Conservation (phyloP, 1,140 invertebrate species). For the Trichogramma pretiosum region DNA sequence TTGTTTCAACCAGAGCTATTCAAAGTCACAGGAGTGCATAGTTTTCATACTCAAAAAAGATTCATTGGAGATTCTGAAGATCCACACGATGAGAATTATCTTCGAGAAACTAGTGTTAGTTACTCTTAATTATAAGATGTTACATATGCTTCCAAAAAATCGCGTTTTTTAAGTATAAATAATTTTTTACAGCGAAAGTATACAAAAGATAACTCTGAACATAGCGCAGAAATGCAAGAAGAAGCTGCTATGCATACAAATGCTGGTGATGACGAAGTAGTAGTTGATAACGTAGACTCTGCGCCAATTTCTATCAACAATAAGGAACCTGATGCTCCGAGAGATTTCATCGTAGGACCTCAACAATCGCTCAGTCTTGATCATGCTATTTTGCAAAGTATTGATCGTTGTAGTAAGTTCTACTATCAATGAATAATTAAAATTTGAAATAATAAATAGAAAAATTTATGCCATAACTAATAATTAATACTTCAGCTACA, state of each 20-base stretch:
- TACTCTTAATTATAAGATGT: background rate
- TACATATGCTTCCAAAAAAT: too few relatives aligned
- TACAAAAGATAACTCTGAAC: constrained; percentile 56
- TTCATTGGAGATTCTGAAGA: constrained; percentile 81
- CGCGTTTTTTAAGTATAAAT: constrained; percentile 1
- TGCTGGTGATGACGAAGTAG: constrained; percentile 66
- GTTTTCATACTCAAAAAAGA: constrained; percentile 62
- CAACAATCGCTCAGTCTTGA: constrained; percentile 80
- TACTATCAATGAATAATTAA: constrained; percentile 2
- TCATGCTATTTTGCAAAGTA: constrained; percentile 83
- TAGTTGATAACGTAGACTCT: constrained; percentile 67
- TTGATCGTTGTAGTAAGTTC: constrained; percentile 73
- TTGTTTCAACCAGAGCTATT: constrained; percentile 85
- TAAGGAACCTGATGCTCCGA: constrained; percentile 42
- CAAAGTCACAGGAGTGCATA: constrained; percentile 69
- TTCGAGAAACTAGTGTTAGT: constrained; percentile 76
- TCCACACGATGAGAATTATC: constrained; percentile 86
- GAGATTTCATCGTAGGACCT: constrained; percentile 58
- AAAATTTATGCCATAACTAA: background rate
- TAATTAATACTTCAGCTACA: constrained; percentile 41
- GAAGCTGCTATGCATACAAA: constrained; percentile 32
- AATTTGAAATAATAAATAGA: background rate
- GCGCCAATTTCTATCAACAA: constrained; percentile 39
- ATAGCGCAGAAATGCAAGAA: constrained; percentile 40
- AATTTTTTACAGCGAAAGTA: constrained; percentile 44